These are phyloP conservation scores for Pleuronectes platessa DNA, from an alignment of 2,113 vertebrate species.

Conservation along the genomic window DNA sequence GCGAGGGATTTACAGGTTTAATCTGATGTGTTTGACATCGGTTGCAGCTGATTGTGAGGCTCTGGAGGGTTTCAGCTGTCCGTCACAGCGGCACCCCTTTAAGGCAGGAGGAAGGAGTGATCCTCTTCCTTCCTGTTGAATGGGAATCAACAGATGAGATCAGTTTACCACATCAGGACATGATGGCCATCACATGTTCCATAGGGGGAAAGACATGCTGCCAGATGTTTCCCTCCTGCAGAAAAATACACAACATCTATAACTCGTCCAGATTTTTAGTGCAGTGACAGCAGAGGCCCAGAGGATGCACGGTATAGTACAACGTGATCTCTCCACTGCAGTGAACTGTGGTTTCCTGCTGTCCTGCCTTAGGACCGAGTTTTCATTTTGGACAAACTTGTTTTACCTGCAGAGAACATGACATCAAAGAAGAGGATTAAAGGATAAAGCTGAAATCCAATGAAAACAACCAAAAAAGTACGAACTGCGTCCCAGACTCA, in stretches of 20 bases:
- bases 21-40: slow-evolving; percentile 8
- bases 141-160: slow-evolving; percentile 9
- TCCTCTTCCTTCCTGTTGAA: slow-evolving; percentile 41
- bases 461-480: background rate
- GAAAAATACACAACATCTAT: slow-evolving; percentile 40
- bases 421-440: background rate
- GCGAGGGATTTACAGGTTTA: slow-evolving; percentile 1
- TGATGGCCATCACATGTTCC: slow-evolving; percentile 36
- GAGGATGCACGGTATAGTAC: slow-evolving; percentile 41
- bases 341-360: slow-evolving; percentile 30
- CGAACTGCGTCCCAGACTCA: too few species aligned
- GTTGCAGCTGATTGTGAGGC: slow-evolving; percentile 45
- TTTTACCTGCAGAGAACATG: slow-evolving; percentile 5
- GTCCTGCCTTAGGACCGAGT: background rate
- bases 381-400: slow-evolving; percentile 1
- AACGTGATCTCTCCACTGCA: slow-evolving; percentile 14
- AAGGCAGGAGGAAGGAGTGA: slow-evolving; percentile 38
- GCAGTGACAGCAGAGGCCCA: slow-evolving; percentile 36
- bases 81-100: slow-evolving; percentile 32
- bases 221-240: slow-evolving; percentile 67
- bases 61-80: slow-evolving; percentile 26
- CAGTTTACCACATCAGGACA: slow-evolving; percentile 62
- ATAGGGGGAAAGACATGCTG: slow-evolving; percentile 24
- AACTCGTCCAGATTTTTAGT: background rate
- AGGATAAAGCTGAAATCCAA: background rate